Percentiles rank a stretch among this genome's conserved stretches.
Conservation (phyloP, 2,797 vertebrate genomes). For the Mormyrus proboscirostris region DNA sequence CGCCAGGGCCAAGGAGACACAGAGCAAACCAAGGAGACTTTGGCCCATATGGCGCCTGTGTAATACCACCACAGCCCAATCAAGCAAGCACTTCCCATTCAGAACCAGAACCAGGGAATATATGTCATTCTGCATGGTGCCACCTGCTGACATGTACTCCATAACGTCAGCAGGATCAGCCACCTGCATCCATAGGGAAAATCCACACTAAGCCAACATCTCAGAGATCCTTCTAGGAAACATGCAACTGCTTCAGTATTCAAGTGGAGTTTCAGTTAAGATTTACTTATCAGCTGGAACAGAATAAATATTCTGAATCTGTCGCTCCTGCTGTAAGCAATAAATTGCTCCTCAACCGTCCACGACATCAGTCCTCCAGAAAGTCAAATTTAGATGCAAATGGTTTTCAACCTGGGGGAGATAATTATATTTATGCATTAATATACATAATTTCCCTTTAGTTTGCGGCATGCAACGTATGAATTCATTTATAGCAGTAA, state of each 20-base stretch:
- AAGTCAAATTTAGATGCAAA: constrained; percentile 1
- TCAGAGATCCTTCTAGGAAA: neutral
- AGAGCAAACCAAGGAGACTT: constrained; percentile 70
- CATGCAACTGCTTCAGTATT: neutral
- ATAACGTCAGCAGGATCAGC: neutral
- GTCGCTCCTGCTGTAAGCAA: neutral
- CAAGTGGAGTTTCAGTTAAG: neutral
- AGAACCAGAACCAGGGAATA: constrained; percentile 54
- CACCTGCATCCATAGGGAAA: neutral
- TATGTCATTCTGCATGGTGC: constrained; percentile 41
- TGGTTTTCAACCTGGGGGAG: neutral
- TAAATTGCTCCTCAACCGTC: neutral
- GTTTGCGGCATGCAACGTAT: neutral
- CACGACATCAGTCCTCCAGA: neutral
- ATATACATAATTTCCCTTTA: neutral
- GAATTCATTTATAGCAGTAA: neutral
- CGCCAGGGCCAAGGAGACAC: constrained; percentile 61
- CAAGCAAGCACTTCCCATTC: constrained; percentile 65
- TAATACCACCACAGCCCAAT: constrained; percentile 59
- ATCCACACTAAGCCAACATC: neutral
- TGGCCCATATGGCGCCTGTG: constrained; percentile 45
- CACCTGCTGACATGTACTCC: too few relatives aligned
- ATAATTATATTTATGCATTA: constrained; percentile 4
- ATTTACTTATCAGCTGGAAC: neutral
- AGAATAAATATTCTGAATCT: neutral